Evolutionary conservation across 1,140 invertebrate genomes (phyloP).

Genomic region (Magallana angulata): DNA sequence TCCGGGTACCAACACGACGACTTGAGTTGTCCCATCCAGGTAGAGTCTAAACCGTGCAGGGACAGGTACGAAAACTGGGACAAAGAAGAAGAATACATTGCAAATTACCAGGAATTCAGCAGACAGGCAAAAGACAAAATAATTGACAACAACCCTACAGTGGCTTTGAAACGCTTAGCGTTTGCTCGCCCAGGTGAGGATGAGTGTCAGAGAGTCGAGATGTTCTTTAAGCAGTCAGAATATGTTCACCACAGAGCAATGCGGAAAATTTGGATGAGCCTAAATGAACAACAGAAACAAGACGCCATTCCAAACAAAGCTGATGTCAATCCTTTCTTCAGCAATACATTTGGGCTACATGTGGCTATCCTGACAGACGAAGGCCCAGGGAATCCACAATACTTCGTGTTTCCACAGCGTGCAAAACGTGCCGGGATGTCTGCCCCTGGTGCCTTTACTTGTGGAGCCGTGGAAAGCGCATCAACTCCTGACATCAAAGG

Average conservation of each 20-base stretch:
- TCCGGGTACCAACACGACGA: slow-evolving; percentile 54
- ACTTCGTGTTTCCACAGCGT: slow-evolving; percentile 57
- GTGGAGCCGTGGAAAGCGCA: slow-evolving; percentile 61
- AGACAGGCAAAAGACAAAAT: slow-evolving; percentile 40
- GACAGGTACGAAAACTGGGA: slow-evolving; percentile 51
- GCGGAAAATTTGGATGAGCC: slow-evolving; percentile 59
- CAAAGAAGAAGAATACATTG: slow-evolving; percentile 37
- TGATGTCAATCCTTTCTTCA: slow-evolving; percentile 57
- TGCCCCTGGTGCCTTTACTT: slow-evolving; percentile 53
- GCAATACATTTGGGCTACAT: slow-evolving; percentile 62
- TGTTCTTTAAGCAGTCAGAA: slow-evolving; percentile 54
- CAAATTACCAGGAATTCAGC: slow-evolving; percentile 43
- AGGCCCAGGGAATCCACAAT: slow-evolving; percentile 54
- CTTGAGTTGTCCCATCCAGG: slow-evolving; percentile 54
- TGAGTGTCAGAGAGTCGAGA: slow-evolving; percentile 51
- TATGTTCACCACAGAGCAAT: slow-evolving; percentile 61
- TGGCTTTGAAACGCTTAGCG: slow-evolving; percentile 50
- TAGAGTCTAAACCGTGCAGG: slow-evolving; percentile 50
- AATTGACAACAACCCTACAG: slow-evolving; percentile 60
- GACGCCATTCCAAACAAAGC: slow-evolving; percentile 48
- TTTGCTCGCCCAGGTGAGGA: slow-evolving; percentile 55
- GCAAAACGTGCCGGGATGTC: slow-evolving; percentile 55
- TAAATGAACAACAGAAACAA: slow-evolving; percentile 40
- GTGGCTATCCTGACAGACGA: slow-evolving; percentile 62
- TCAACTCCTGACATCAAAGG: slow-evolving; percentile 53